These are phyloP conservation scores for Zoanthus sansibaricus DNA, from an alignment of 92 coral and sea anemone species.

Conservation along the genomic window DNA sequence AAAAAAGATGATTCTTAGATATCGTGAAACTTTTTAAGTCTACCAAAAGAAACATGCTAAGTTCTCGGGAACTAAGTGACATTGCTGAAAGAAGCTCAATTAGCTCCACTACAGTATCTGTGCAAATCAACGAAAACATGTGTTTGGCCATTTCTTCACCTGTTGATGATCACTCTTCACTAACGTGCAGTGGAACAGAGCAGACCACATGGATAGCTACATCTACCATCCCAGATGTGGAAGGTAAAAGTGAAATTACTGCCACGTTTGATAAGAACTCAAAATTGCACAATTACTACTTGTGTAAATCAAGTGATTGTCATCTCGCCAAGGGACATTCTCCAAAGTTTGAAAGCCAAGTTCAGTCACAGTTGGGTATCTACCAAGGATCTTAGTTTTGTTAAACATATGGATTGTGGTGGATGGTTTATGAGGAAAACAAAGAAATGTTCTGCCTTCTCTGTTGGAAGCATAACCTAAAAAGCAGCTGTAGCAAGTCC, in stretches of 20 bases:
- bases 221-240: constrained; percentile 56
- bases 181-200: constrained; percentile 45
- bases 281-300: constrained; percentile 35
- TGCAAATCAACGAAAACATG: constrained; percentile 53
- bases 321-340: constrained; percentile 45
- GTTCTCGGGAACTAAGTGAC: constrained; percentile 56
- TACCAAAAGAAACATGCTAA: constrained; percentile 40
- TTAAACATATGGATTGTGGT: constrained; percentile 24
- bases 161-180: constrained; percentile 45
- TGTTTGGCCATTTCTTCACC: constrained; percentile 54
- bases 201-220: constrained; percentile 55
- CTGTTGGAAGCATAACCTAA: constrained; percentile 49
- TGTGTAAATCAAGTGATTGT: constrained; percentile 54
- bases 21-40: constrained; percentile 18
- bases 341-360: constrained; percentile 39
- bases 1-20: neutral
- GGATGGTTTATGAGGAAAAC: constrained; percentile 51
- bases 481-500: constrained; percentile 22
- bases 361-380: constrained; percentile 52
- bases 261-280: constrained; percentile 48
- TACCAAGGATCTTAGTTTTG: constrained; percentile 22
- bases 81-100: constrained; percentile 49
- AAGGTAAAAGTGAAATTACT: constrained; percentile 55
- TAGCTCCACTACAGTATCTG: constrained; percentile 58
- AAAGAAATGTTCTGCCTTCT: constrained; percentile 27